Base-by-base conservation (phyloP, 2,888 invertebrate species). In the Uloborus plumipes region DNA sequence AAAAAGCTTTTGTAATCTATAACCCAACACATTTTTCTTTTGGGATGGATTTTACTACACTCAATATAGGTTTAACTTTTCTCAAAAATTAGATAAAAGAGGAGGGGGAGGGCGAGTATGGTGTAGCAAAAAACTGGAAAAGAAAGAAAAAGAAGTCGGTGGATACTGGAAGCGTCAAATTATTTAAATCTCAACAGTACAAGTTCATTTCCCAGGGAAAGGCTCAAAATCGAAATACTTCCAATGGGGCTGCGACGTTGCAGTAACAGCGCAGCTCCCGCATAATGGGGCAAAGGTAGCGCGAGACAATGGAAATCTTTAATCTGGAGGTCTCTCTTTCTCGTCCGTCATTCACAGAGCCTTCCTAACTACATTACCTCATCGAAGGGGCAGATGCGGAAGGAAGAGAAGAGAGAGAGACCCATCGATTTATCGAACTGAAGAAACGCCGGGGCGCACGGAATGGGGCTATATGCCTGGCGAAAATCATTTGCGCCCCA, bases 391-490 rank as follows among this genome's bases (percentile, higher is more conserved):
- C 39, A 39, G 70, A 64, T 70, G 70, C 51, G 77, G 62, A 77
- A 67, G 75, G 69, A 51, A 26, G 55, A n/a, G 55, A n/a, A 55
- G 55, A 26, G 55, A n/a, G 55, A n/a, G n/a, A 55, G 55, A 15
- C 65, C 18, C 80, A 80, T 80, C 80, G 80, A 80, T 80, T 80
- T 80, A 80, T 80, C 73, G 80, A 80, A 69, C 80, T 69, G 39
- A 39, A 39, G 39, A 39, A 39, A 39, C 39, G 39, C n/a, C 39
- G 39, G 39, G 39, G 39, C 39, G 39, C 39, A 39, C 39, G 39
- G 11, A 39, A 39, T 39, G 39, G 39, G 39, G 39, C 39, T 39
- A 39, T 39, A 39, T 39, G 39, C 39, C 39, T 39, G 39, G 7
- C 9, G 76, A 67, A 77, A 77, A 79, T 61, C 73, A 79, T 73